Conservation (phyloP, 2,888 invertebrate genomes). For the Scrobipalpa atriplicella region DNA sequence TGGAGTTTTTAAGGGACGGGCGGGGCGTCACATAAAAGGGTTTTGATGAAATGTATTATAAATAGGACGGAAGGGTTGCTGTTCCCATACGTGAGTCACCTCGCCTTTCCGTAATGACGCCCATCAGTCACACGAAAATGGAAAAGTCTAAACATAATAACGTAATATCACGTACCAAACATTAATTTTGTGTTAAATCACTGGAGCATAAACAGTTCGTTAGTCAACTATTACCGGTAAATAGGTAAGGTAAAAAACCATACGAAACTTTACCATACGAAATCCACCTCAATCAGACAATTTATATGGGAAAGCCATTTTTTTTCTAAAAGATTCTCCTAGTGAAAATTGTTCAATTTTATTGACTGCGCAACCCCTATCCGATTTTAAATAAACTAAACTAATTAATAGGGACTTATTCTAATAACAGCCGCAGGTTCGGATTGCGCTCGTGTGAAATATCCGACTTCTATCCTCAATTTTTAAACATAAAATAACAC, state of each 20-base stretch:
- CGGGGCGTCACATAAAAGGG: neutral
- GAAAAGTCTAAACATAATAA: neutral
- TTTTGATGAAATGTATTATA: slow-evolving; percentile 20
- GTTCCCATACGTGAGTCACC: slow-evolving; percentile 14
- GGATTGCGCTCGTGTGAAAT: too few relatives aligned
- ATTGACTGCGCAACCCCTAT: too few relatives aligned
- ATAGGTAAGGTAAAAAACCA: too few relatives aligned
- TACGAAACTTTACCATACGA: too few relatives aligned
- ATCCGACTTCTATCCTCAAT: neutral
- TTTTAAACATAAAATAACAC: neutral
- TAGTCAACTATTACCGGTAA: neutral
- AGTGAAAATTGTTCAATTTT: too few relatives aligned
- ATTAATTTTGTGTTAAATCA: neutral
- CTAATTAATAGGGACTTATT: too few relatives aligned
- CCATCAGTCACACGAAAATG: slow-evolving; percentile 13
- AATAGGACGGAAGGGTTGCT: slow-evolving; percentile 18
- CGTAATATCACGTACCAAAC: neutral
- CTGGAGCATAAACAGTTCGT: neutral
- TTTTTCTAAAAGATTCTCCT: too few relatives aligned
- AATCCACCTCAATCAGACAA: too few relatives aligned
- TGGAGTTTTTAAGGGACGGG: slow-evolving; percentile 8
- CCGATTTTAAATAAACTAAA: too few relatives aligned
- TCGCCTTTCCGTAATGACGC: slow-evolving; percentile 6
- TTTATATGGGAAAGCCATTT: too few relatives aligned
- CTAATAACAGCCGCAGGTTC: too few relatives aligned